Evolutionary conservation across 2,113 vertebrate genomes (phyloP).

Genomic region (Bettongia penicillata): DNA sequence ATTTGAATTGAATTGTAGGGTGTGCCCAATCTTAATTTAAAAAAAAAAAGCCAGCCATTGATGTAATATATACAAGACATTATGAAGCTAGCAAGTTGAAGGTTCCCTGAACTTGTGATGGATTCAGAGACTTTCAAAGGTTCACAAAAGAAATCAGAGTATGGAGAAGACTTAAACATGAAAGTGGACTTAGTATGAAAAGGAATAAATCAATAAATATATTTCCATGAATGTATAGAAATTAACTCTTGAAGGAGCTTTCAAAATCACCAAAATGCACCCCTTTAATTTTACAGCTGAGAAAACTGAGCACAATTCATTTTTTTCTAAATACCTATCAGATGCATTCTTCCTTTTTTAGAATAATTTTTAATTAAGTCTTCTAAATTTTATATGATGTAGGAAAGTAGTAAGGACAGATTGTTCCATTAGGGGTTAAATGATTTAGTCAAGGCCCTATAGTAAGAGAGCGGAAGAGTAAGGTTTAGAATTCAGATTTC

Average conservation of each 20-base stretch:
- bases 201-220: neutral
- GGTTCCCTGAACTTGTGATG: neutral
- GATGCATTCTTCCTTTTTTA: neutral
- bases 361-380: neutral
- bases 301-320: neutral
- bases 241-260: neutral
- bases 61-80: neutral
- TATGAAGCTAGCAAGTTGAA: neutral
- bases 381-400: neutral
- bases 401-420: neutral
- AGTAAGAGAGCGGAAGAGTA: neutral
- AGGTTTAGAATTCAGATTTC: neutral
- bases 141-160: neutral
- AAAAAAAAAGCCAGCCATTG: neutral
- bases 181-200: neutral
- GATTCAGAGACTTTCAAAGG: neutral
- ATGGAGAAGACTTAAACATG: neutral
- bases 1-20: neutral
- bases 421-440: neutral
- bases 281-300: neutral
- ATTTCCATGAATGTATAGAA: neutral
- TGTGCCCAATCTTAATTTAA: neutral
- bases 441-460: neutral
- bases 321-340: neutral
- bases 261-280: neutral